phyloP scores from a whole-genome alignment of 35 echinoderm and acorn worm genomes.

The Apostichopus parvimensis region DNA sequence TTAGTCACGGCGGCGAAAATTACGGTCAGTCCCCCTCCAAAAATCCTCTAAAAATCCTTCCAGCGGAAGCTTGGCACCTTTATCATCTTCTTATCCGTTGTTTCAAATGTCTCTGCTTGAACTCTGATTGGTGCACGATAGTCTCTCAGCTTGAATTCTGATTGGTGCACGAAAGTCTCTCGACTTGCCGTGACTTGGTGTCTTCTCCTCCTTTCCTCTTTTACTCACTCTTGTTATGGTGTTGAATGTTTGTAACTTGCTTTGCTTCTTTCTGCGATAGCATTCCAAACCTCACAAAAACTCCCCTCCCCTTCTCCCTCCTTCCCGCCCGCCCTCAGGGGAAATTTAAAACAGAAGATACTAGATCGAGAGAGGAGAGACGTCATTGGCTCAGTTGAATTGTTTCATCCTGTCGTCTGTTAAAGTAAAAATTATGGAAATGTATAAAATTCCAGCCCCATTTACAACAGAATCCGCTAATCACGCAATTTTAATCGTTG shows the following conservation, averaged over 20 bases:
- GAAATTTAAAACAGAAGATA: no score
- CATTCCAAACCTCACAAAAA: no score
- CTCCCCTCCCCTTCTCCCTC: no score
- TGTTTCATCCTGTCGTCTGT: no score
- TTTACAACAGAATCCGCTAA: no score
- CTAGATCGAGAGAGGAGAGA: no score
- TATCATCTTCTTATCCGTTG: background rate
- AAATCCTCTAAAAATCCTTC: background rate
- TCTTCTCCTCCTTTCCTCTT: conserved; percentile 32
- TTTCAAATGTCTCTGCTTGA: conserved; percentile 11
- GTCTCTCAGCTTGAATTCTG: background rate
- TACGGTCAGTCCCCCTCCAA: conserved; percentile 87
- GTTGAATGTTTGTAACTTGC: conserved; percentile 12
- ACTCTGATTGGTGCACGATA: conserved; percentile 31
- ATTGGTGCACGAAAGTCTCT: conserved; percentile 38
- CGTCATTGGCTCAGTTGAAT: no score
- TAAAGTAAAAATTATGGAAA: no score
- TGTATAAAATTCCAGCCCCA: no score
- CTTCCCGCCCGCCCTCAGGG: no score
- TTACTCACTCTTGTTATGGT: conserved; percentile 21
- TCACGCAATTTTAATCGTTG: no score
- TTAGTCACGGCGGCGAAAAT: conserved; percentile 99
- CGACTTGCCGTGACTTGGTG: conserved; percentile 52
- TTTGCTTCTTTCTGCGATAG: conserved; percentile 26
- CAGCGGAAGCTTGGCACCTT: conserved; percentile 42